These are phyloP conservation scores for Ochropleura leucogaster DNA, from an alignment of 2,888 invertebrate species.

Conservation along the genomic window DNA sequence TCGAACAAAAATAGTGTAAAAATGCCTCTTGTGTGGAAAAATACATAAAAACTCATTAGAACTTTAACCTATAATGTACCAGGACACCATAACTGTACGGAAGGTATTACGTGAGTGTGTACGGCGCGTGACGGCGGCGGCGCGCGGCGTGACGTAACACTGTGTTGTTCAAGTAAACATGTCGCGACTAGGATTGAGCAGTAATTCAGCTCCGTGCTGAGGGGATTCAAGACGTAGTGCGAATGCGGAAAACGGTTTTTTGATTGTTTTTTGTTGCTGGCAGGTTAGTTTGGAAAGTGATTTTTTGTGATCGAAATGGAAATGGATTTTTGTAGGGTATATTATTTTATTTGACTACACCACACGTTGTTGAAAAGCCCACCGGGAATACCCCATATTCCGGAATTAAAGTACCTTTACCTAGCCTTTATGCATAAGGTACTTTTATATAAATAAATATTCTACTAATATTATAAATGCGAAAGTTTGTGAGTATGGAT, in stretches of 20 bases:
- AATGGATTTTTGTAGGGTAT: too few species aligned
- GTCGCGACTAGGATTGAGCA: conserved; percentile 42
- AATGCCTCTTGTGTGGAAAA: too few species aligned
- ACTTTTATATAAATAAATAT: too few species aligned
- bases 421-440: too few species aligned
- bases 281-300: not conserved
- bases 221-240: conserved; percentile 15
- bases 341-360: too few species aligned
- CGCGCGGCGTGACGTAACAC: conserved; percentile 53
- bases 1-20: too few species aligned
- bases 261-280: not conserved
- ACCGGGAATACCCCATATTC: too few species aligned
- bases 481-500: too few species aligned
- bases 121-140: conserved; percentile 53
- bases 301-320: not conserved
- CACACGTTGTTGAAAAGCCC: too few species aligned
- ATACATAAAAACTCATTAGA: too few species aligned
- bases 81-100: conserved; percentile 11
- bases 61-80: not conserved
- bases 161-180: conserved; percentile 55
- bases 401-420: too few species aligned
- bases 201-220: conserved; percentile 47
- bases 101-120: conserved; percentile 24
- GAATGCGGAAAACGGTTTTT: conserved; percentile 7
- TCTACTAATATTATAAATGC: too few species aligned